phyloP scores from a whole-genome alignment of 2,888 invertebrate genomes.

The Rhodophaea formosa region DNA sequence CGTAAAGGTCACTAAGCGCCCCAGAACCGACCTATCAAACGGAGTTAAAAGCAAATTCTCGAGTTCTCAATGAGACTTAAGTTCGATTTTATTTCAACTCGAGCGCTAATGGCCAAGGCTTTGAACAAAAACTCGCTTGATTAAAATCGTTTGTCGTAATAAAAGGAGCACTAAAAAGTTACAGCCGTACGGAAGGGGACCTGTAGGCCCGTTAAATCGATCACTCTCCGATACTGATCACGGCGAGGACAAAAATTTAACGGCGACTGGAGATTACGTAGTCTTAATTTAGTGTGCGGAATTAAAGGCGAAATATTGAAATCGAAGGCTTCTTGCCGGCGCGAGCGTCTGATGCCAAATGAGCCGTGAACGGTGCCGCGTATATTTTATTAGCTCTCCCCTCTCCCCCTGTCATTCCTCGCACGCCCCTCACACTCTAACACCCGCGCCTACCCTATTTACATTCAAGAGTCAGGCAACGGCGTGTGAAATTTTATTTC shows the following conservation, averaged over 20 bases:
- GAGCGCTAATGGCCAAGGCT: constrained; percentile 70
- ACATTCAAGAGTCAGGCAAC: constrained; percentile 66
- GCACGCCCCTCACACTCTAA: constrained; percentile 29
- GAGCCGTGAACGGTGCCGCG: constrained; percentile 60
- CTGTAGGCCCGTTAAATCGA: constrained; percentile 77
- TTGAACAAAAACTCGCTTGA: constrained; percentile 78
- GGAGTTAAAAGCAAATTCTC: constrained; percentile 72
- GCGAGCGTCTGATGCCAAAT: constrained; percentile 54
- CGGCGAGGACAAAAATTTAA: constrained; percentile 67
- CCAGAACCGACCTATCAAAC: constrained; percentile 60
- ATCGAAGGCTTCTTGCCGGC: constrained; percentile 45
- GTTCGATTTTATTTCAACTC: constrained; percentile 69
- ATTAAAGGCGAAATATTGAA: constrained; percentile 64
- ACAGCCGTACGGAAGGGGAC: constrained; percentile 71
- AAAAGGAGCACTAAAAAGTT: constrained; percentile 79
- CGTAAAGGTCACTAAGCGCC: constrained; percentile 44
- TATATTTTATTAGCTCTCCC: constrained; percentile 59
- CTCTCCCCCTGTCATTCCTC: constrained; percentile 32
- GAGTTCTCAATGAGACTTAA: constrained; percentile 66
- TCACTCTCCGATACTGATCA: constrained; percentile 73
- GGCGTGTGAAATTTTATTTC: constrained; percentile 79
- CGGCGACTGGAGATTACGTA: constrained; percentile 57
- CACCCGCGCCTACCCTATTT: constrained; percentile 56
- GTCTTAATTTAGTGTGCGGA: constrained; percentile 60
- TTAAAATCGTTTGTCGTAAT: constrained; percentile 82